Evolutionary conservation across 2,888 invertebrate genomes (phyloP), one percentile per base, ranked within the genome.

Genomic region (Pachydiplax longipennis): DNA sequence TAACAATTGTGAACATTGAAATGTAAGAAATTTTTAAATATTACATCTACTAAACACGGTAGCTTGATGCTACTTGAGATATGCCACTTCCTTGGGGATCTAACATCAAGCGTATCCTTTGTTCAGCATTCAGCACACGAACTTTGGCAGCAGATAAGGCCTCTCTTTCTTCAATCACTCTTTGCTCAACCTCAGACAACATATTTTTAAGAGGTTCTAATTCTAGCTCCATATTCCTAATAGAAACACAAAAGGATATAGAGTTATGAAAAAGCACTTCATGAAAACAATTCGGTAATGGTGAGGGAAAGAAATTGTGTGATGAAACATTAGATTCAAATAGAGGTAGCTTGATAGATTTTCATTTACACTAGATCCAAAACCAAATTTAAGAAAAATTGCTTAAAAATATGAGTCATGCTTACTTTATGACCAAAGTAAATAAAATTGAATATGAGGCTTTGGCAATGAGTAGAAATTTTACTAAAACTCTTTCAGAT

Each of bases 211-310:
- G 40, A n/a, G 87, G 87, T 37, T 87, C 61, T 15, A 87, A 22
- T n/a, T 87, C 87, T 37, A 37, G 13, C 61, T 87, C 87, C 87
- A 87, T 87, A 35, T 87, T 35, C 40, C 87, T 87, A n/a, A 31
- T 53, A 25, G 53, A 82, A 31, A 35, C 10, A 48, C 15, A 53
- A 2, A 48, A 82, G 13, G 25, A 22, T 25, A 44, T 37, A 4
- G 3, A n/a, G 40, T 13, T 6, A 18, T 1, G 18, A 53, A 44
- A 44, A 4, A 44, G 8, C 6, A 37, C 37, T 37, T 37, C 37
- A 37, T 4, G 37, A 2, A 37, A 37, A 37, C 2, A 5, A 37
- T 37, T 4, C 37, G 5, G 3, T 37, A 37, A 37, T 37, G 2
- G 2, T 37, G 37, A 37, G n/a, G n/a, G 37, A 37, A 37, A 37